phyloP scores from a whole-genome alignment of 1,140 invertebrate species.

The Himalopsyche phryganea region DNA sequence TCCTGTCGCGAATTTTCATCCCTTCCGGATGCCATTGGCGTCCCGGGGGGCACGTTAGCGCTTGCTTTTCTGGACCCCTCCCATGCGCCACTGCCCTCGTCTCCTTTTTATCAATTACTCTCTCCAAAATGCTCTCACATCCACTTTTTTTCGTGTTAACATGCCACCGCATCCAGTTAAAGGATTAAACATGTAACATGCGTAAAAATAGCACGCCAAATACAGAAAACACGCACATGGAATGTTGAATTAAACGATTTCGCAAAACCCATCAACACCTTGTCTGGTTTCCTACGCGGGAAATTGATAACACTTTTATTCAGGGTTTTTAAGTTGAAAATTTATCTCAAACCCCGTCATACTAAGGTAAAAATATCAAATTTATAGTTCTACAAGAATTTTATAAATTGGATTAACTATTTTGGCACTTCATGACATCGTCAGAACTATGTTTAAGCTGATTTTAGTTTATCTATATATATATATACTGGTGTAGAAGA shows the following conservation, averaged over 20 bases:
- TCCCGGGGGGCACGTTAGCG: background rate
- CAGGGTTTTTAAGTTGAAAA: too few relatives aligned
- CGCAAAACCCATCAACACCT: too few relatives aligned
- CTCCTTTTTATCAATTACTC: slow-evolving; percentile 2
- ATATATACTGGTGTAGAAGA: too few relatives aligned
- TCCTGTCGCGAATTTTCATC: background rate
- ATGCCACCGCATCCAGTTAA: background rate
- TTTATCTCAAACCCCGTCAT: too few relatives aligned
- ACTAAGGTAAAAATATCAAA: too few relatives aligned
- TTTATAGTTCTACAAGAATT: too few relatives aligned
- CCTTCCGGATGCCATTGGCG: background rate
- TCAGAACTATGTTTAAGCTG: too few relatives aligned
- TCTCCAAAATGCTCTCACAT: slow-evolving; percentile 1
- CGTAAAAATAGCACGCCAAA: background rate
- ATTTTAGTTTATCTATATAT: too few relatives aligned
- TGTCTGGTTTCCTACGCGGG: too few relatives aligned
- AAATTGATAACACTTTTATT: too few relatives aligned
- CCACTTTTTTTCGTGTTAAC: background rate
- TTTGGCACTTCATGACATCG: too few relatives aligned
- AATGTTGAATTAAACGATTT: background rate
- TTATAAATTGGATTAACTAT: too few relatives aligned
- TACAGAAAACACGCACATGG: background rate
- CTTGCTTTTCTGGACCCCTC: background rate
- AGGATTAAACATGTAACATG: background rate
- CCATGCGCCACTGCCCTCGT: background rate